A percentile compares a stretch with the other conserved stretches of the same genome.
Conservation (phyloP, 2,888 invertebrate genomes). For the Mythimna pallens region DNA sequence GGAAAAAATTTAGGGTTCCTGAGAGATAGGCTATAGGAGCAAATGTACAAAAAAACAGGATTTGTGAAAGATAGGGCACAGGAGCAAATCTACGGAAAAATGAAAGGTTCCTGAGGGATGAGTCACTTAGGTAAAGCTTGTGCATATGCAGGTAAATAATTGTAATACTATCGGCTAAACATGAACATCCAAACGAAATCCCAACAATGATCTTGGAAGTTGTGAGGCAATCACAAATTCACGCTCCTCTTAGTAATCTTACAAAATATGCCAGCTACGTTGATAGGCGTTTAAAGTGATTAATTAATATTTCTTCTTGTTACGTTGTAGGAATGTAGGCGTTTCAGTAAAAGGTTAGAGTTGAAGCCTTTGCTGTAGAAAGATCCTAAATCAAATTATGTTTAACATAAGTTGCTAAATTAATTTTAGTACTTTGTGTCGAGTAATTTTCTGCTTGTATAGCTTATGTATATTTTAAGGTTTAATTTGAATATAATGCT, state of each 20-base stretch:
- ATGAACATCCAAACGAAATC: neutral
- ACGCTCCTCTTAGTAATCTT: constrained; percentile 18
- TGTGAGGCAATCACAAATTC: constrained; percentile 9
- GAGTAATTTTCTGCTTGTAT: constrained; percentile 14
- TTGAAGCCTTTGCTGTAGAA: constrained; percentile 11
- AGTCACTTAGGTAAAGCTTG: neutral
- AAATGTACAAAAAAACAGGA: neutral
- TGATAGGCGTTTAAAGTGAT: constrained; percentile 33
- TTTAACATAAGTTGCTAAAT: constrained; percentile 23
- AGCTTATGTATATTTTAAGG: neutral
- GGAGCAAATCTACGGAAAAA: neutral
- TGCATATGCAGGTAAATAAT: neutral
- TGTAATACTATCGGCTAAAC: neutral
- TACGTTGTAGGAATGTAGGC: neutral
- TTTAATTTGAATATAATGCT: neutral
- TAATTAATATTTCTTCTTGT: constrained; percentile 36
- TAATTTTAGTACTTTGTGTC: constrained; percentile 26
- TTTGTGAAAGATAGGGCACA: neutral
- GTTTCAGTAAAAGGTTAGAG: constrained; percentile 33
- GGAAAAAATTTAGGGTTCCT: neutral
- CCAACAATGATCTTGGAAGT: neutral
- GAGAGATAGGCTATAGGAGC: neutral
- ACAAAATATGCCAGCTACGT: constrained; percentile 26
- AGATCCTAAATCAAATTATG: constrained; percentile 26
- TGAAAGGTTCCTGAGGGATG: neutral